Evolutionary conservation across 2,797 vertebrate species (phyloP), one percentile per base, ranked within the genome.

Genomic region (Lemur catta): DNA sequence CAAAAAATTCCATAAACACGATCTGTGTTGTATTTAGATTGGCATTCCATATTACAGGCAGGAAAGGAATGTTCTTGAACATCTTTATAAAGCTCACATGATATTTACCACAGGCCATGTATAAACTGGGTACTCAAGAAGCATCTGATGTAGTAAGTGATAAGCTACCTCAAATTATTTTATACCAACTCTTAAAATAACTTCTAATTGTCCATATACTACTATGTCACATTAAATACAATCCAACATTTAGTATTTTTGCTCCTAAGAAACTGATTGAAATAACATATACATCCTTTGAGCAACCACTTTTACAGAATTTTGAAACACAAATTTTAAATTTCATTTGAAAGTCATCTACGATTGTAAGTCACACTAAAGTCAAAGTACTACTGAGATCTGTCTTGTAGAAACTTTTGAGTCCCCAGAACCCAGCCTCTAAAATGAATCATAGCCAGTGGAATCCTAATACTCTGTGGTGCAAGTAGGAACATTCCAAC

Each of bases 171-270:
- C 46, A 43, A 89, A 81, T 75, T 82, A 81, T 61, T 93, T 94
- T 85, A 59, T 57, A 90, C 11, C n/a, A 94, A 71, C 24, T 71
- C 74, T 75, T 72, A 93, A 96, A 57, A 55, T 74, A 81, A 80
- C 52, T 93, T 93, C 38, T 93, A 84, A 61, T 41, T 87, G n/a
- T 61, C 59, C 43, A 91, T 69, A 79, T 71, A 82, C 17, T 63
- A 61, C 30, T 85, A 74, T n/a, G n/a, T 41, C 52, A 55, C 26
- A 63, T 38, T 84, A 95, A 61, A 90, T 35, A 52, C 18, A 85
- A 50, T n/a, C 18, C 52, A 89, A 63, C 7, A n/a, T 71, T 88
- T 43, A 50, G 52, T 71, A 86, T 65, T 96, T 86, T 63, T 61
- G 91, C 41, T 46, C 46, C n/a, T 61, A 84, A 55, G 35, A 85